phyloP scores from a whole-genome alignment of 2,888 invertebrate species.

The Melipona bicolor region DNA sequence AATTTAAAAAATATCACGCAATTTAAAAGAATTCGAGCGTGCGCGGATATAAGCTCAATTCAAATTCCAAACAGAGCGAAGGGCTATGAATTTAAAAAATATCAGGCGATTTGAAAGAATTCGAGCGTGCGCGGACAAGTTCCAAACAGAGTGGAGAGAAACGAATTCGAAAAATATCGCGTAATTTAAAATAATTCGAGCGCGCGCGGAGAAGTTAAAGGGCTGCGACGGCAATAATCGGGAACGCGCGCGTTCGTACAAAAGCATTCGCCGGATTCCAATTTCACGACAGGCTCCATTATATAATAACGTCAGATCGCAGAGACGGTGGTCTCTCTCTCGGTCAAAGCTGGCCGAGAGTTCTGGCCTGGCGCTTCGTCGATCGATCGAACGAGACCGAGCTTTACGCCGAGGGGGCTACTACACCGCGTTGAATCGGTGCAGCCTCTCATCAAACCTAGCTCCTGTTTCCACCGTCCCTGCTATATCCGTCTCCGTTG shows the following conservation, averaged over 20 bases:
- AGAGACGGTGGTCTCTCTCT: slow-evolving; percentile 23
- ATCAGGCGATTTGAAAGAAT: background rate
- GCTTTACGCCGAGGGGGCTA: slow-evolving; percentile 35
- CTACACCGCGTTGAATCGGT: slow-evolving; percentile 10
- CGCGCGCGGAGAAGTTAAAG: background rate
- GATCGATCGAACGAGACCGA: slow-evolving; percentile 58
- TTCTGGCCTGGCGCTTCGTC: slow-evolving; percentile 46
- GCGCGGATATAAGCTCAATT: background rate
- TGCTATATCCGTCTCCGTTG: slow-evolving; percentile 4
- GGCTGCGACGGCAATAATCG: slow-evolving; percentile 48
- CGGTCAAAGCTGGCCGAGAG: slow-evolving; percentile 65
- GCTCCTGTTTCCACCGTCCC: slow-evolving; percentile 50
- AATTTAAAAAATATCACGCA: background rate
- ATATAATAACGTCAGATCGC: slow-evolving; percentile 63
- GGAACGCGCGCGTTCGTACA: slow-evolving; percentile 43
- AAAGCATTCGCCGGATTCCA: slow-evolving; percentile 69
- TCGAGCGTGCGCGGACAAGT: background rate
- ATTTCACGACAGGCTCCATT: slow-evolving; percentile 70
- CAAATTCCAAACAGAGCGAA: background rate
- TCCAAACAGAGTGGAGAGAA: background rate
- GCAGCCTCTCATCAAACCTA: slow-evolving; percentile 27
- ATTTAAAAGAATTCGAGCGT: background rate
- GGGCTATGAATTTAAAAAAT: background rate
- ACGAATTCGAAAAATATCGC: background rate
- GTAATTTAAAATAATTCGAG: background rate